phyloP scores from a whole-genome alignment of 2,888 invertebrate species.

The Parapristionchus giblindavisi region DNA sequence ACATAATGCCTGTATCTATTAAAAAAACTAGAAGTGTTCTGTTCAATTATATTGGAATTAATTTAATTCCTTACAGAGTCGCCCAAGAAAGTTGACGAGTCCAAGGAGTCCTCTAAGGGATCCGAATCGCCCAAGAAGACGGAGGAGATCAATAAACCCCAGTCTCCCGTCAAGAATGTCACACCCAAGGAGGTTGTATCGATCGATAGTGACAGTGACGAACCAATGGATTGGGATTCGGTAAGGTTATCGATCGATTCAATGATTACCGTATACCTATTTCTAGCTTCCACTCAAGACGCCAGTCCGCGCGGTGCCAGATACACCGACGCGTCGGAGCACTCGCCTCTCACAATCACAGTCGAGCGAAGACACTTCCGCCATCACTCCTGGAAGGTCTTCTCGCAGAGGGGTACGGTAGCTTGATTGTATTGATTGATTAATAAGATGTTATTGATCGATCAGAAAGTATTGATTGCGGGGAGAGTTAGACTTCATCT shows the following conservation, averaged over 20 bases:
- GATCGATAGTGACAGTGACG: not conserved
- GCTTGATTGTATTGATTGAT: not conserved
- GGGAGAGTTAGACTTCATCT: not conserved
- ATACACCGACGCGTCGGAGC: too few relatives aligned
- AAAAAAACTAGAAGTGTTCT: too few relatives aligned
- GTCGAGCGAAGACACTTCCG: not conserved
- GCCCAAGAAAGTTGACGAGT: not conserved
- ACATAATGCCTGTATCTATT: too few relatives aligned
- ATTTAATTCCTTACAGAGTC: too few relatives aligned
- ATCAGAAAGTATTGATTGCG: not conserved
- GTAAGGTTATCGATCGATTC: not conserved
- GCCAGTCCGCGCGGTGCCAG: too few relatives aligned
- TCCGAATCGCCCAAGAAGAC: not conserved
- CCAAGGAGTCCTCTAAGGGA: not conserved
- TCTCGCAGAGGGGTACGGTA: not conserved
- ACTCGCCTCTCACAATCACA: too few relatives aligned
- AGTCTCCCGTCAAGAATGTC: not conserved
- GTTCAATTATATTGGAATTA: too few relatives aligned
- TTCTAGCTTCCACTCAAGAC: too few relatives aligned
- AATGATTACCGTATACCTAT: too few relatives aligned
- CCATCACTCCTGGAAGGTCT: not conserved
- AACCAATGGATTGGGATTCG: slow-evolving; percentile 34
- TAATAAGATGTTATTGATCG: not conserved
- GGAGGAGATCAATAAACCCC: not conserved
- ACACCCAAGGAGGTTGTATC: not conserved